Base-by-base conservation (phyloP, 2,113 vertebrate genomes). In the Oreochromis niloticus region DNA sequence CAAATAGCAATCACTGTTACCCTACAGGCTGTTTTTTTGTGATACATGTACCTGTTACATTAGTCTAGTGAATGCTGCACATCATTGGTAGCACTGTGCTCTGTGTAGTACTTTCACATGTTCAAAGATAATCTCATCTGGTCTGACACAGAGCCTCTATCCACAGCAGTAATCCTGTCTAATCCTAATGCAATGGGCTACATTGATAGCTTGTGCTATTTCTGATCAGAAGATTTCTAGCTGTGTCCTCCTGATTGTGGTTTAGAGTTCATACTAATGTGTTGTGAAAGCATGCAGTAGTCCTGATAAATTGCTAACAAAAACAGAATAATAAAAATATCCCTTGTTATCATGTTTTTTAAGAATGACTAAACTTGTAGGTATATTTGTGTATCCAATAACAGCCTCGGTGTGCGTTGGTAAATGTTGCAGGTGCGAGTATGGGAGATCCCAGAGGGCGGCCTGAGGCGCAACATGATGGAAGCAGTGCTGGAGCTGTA, bases 371-470 rank as follows among this genome's bases (percentile, higher is more conserved):
- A 48, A 66, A 66, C 34, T 19, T 66, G 34, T 34, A 24, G n/a
- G 34, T 30, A 48, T 52, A 16, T n/a, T 16, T 39, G 6, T 19
- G 17, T 87, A 36, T 80, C 61, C 9, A 10, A 52, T 54, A 36
- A 13, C 22, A 14, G 55, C 34, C 6, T 83, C 27, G 19, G 39
- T 75, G 43, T 83, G 39, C 81, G n/a, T 83, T 55, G 52, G 27
- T 84, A 82, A 27, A 27, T 46, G 19, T 32, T 57, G 3, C 92
- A 99, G 99, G 99, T 99, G 83, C 92, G 99, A 86, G 95, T 99
- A 94, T 99, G 99, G 99, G 99, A 99, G 96, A 98, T 99, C 84
- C 98, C 99, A 0, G 98, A 99, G 4, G 97, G 97, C 0, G 98
- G 98, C 1, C 93, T 99, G 94, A 97, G 97, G 93, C 94, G 97